phyloP scores from a whole-genome alignment of 2,113 vertebrate genomes.

The Saccopteryx bilineata region DNA sequence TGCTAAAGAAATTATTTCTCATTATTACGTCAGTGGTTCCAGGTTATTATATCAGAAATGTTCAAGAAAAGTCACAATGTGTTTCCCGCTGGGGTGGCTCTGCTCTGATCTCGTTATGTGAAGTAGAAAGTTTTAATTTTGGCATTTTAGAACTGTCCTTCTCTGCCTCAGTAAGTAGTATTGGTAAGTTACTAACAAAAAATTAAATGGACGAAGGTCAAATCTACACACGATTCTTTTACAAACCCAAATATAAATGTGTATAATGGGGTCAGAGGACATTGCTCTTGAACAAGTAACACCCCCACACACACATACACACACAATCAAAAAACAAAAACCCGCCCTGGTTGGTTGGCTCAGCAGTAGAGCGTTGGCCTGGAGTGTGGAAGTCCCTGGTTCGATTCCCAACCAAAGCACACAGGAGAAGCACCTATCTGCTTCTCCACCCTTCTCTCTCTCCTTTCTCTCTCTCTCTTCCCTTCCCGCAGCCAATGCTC shows the following conservation, averaged over 20 bases:
- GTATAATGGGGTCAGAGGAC: neutral
- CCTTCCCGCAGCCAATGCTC: too few species aligned
- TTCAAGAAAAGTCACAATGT: neutral
- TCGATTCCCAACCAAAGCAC: too few species aligned
- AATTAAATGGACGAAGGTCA: neutral
- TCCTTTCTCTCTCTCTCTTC: too few species aligned
- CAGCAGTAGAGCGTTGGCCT: too few species aligned
- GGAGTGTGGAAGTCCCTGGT: too few species aligned
- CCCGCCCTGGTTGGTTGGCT: neutral
- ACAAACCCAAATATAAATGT: constrained; percentile 14
- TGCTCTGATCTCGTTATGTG: neutral
- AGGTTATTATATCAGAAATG: neutral
- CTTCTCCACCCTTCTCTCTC: too few species aligned
- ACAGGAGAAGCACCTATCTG: too few species aligned
- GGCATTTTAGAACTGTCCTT: neutral
- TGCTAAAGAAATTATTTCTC: neutral
- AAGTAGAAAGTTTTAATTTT: neutral
- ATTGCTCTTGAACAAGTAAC: neutral
- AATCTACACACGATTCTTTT: neutral
- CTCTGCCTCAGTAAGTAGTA: neutral
- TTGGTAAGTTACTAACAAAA: constrained; percentile 11
- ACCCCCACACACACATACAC: neutral
- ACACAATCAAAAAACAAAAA: neutral
- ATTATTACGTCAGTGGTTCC: neutral
- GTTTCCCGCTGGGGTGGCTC: neutral